These are phyloP conservation scores for Ruditapes philippinarum DNA, from an alignment of 1,140 invertebrate species.

Conservation along the genomic window DNA sequence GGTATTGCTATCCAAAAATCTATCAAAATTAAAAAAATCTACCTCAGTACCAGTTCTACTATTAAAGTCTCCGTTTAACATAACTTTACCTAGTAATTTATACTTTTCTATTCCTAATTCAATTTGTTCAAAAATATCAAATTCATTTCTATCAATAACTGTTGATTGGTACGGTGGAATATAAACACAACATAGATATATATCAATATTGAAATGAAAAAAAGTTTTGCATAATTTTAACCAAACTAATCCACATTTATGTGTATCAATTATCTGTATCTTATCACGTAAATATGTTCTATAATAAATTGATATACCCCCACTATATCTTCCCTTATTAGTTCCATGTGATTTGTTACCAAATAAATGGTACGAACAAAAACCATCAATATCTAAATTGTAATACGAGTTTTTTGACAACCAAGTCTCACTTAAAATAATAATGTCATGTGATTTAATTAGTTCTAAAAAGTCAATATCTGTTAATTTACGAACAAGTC, in stretches of 20 bases:
- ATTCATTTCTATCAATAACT: not conserved
- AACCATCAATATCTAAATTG: not conserved
- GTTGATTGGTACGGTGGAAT: not conserved
- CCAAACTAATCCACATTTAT: slow-evolving; percentile 17
- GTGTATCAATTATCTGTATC: not conserved
- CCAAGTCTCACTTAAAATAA: slow-evolving; percentile 14
- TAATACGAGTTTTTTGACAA: not conserved
- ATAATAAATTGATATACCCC: slow-evolving; percentile 8
- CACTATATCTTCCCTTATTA: not conserved
- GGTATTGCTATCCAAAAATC: not conserved
- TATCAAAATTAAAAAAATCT: slow-evolving; percentile 10
- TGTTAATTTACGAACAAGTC: not conserved
- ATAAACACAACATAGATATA: slow-evolving; percentile 17
- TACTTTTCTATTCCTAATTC: slow-evolving; percentile 29
- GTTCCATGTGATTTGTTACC: not conserved
- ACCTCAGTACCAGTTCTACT: not conserved
- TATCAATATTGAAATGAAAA: not conserved
- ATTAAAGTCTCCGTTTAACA: not conserved
- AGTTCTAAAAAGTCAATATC: not conserved
- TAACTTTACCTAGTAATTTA: not conserved
- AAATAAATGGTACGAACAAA: slow-evolving; percentile 1
- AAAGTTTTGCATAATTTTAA: not conserved
- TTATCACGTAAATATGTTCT: not conserved
- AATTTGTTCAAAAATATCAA: slow-evolving; percentile 28
- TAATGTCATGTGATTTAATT: not conserved